phyloP scores from a whole-genome alignment of 2,797 vertebrate genomes.

The Caiman crocodilus region DNA sequence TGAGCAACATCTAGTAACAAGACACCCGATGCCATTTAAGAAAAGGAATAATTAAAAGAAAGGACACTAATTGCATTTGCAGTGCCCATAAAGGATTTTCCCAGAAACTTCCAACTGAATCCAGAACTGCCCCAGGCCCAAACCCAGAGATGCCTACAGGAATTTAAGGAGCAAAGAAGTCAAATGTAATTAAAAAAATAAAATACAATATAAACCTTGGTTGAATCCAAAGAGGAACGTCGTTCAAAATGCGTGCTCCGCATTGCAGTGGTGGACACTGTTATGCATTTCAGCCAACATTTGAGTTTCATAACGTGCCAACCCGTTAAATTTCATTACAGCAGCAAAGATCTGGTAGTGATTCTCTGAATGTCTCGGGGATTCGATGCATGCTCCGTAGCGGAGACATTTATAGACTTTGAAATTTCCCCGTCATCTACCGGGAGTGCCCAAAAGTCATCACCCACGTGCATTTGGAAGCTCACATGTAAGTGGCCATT shows the following conservation, averaged over 20 bases:
- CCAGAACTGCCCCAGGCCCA: neutral
- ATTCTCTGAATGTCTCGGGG: neutral
- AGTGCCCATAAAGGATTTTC: neutral
- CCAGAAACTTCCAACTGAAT: neutral
- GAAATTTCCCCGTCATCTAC: neutral
- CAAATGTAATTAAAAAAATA: neutral
- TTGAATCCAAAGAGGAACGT: neutral
- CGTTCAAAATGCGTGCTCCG: neutral
- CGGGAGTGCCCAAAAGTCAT: neutral
- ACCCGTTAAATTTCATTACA: neutral
- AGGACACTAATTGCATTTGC: neutral
- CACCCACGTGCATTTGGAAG: neutral
- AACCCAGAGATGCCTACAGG: neutral
- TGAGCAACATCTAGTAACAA: neutral
- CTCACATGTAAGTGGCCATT: neutral
- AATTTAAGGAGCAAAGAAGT: neutral
- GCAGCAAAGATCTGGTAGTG: neutral
- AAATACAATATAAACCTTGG: neutral
- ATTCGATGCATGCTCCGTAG: neutral
- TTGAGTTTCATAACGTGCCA: neutral
- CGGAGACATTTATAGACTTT: neutral
- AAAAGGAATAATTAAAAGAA: neutral
- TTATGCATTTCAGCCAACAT: neutral
- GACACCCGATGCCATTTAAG: neutral
- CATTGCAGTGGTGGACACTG: neutral